phyloP scores from a whole-genome alignment of 2,113 vertebrate genomes.

The Callipepla squamata region DNA sequence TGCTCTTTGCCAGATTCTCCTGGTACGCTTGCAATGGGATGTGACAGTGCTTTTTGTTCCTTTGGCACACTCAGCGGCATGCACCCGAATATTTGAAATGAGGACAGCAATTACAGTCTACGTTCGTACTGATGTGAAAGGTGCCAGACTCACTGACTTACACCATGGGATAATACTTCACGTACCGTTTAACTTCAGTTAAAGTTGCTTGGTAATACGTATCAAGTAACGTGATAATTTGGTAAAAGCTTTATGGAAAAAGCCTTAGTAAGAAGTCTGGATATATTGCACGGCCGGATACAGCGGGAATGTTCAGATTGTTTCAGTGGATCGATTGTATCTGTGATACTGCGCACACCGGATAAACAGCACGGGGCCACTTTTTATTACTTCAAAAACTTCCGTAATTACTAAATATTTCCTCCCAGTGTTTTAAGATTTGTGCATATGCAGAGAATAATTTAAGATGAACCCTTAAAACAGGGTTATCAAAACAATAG shows the following conservation, averaged over 20 bases:
- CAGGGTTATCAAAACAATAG: constrained; percentile 21
- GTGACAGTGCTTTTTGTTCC: constrained; percentile 12
- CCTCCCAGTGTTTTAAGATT: neutral
- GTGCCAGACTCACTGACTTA: neutral
- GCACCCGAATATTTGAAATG: constrained; percentile 23
- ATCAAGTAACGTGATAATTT: constrained; percentile 17
- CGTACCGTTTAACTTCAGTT: neutral
- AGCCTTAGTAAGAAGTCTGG: constrained; percentile 18
- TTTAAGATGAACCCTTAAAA: constrained; percentile 15
- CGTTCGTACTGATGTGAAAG: constrained; percentile 11
- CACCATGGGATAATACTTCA: neutral
- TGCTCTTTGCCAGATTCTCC: constrained; percentile 12
- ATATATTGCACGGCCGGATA: neutral
- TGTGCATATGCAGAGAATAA: neutral
- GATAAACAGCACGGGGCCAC: neutral
- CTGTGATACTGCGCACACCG: neutral
- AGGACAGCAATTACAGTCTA: constrained; percentile 7
- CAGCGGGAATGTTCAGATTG: neutral
- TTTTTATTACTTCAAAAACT: neutral
- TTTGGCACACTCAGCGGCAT: neutral
- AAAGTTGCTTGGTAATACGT: constrained; percentile 35
- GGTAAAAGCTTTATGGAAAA: constrained; percentile 52
- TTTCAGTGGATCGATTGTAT: constrained; percentile 9
- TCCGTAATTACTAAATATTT: constrained; percentile 15
- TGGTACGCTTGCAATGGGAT: neutral